Evolutionary conservation across 2,888 invertebrate genomes (phyloP).

Genomic region (Apodemia mormo): DNA sequence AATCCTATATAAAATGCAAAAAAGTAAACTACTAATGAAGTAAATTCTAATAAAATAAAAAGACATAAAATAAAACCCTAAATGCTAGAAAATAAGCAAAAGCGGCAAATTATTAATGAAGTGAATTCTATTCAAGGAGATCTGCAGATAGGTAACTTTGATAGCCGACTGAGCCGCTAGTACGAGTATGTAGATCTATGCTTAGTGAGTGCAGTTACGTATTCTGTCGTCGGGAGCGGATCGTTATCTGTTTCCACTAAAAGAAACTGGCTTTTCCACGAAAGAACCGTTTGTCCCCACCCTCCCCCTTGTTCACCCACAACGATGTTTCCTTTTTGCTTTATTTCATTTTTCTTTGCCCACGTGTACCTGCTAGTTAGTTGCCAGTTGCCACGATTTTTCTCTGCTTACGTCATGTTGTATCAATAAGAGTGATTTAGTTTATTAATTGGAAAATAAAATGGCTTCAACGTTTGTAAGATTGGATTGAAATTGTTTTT

Average conservation of each 20-base stretch:
- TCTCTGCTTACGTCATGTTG: conserved; percentile 24
- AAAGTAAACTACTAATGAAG: no score
- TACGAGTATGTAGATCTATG: conserved; percentile 71
- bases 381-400: conserved; percentile 65
- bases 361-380: conserved; percentile 78
- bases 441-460: neutral
- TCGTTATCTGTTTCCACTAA: conserved; percentile 82
- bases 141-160: conserved; percentile 67
- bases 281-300: conserved; percentile 72
- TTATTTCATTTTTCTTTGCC: conserved; percentile 79
- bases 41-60: no score
- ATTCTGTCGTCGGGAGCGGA: conserved; percentile 79
- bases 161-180: conserved; percentile 54
- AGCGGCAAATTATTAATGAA: conserved; percentile 41
- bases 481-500: neutral
- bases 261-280: conserved; percentile 79
- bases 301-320: conserved; percentile 56
- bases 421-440: neutral
- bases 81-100: neutral
- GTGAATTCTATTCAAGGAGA: conserved; percentile 45
- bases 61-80: no score
- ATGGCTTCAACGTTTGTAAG: neutral
- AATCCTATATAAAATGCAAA: no score
- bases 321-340: conserved; percentile 72
- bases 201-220: conserved; percentile 75